Base-by-base conservation (phyloP, 1,140 invertebrate species). In the Zaprionus tsacasi region DNA sequence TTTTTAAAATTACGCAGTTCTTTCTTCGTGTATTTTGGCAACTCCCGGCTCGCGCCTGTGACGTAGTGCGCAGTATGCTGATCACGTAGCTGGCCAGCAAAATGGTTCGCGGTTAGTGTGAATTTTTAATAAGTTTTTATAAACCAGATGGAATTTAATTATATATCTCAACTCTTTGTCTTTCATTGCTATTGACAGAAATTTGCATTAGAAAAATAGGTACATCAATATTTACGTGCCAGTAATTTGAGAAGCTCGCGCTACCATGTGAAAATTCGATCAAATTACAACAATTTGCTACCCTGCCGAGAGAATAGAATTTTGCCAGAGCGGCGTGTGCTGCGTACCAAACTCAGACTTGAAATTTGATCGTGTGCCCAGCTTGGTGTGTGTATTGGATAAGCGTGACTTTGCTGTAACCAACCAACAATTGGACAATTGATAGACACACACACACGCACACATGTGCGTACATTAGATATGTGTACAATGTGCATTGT, bases 1-100 rank as follows among this genome's bases (percentile, higher is more conserved):
- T 56, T 52, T 54, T 54, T n/a, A 4, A 72, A 70, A 71, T 38
- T 71, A 73, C 70, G 70, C 70, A 67, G 15, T 72, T 21, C 12
- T 60, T 61, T 66, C 36, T 57, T 50, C 17, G 12, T 66, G 2
- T 21, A 21, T 65, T 59, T 59, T 67, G 35, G 33, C 54, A 56
- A 35, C 30, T 60, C 17, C 48, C n/a, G 36, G 43, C 56, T 43
- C n/a, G 15, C 40, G 54, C 69, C 54, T 52, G 69, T 58, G 52
- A 71, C 43, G 59, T 52, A 50, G 57, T 7, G 38, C 15, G 55
- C 8, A 27, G 33, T 57, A 71, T 43, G 61, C 54, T 57, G 60
- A 25, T 57, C 60, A 70, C 69, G 69, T 17, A 50, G 3, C 17
- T 12, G 21, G 10, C 45, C 10, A 17, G 17, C 45, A 50, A 50